These are phyloP conservation scores for Pseudomyrmex gracilis DNA, from an alignment of 1,140 invertebrate genomes.

Conservation along the genomic window DNA sequence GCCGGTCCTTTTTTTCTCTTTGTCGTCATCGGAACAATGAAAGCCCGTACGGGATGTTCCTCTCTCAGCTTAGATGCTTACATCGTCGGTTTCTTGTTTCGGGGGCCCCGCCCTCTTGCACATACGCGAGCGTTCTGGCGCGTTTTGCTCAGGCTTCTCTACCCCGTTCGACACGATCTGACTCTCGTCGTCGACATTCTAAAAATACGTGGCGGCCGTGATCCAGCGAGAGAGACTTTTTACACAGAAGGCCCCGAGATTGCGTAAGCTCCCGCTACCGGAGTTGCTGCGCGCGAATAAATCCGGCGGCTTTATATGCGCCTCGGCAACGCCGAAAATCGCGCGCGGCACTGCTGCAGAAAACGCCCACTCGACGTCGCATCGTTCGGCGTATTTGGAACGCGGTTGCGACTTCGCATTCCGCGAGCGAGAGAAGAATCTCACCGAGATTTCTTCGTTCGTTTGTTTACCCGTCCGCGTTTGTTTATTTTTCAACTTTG, in stretches of 20 bases:
- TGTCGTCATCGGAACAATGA: conserved; percentile 17
- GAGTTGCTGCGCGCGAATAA: conserved; percentile 53
- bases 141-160: conserved; percentile 14
- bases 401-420: not conserved
- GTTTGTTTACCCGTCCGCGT: not conserved
- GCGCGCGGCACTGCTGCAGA: not conserved
- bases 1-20: not conserved
- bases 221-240: conserved; percentile 76
- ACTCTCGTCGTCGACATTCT: conserved; percentile 70
- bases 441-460: not conserved
- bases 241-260: conserved; percentile 70
- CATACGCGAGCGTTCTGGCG: too few species aligned
- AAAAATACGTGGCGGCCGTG: conserved; percentile 79
- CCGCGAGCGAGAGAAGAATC: not conserved
- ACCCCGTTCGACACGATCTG: not conserved
- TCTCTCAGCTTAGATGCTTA: conserved; percentile 12
- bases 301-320: conserved; percentile 55
- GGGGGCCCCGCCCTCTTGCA: conserved; percentile 30
- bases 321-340: conserved; percentile 3
- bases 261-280: conserved; percentile 74
- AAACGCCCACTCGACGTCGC: not conserved
- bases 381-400: not conserved
- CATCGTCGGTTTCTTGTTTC: not conserved
- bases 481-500: not conserved
- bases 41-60: not conserved